A percentile compares a stretch with the other conserved stretches of the same genome.
Conservation (phyloP, 2,113 vertebrate genomes). For the Hypanus sabinus region DNA sequence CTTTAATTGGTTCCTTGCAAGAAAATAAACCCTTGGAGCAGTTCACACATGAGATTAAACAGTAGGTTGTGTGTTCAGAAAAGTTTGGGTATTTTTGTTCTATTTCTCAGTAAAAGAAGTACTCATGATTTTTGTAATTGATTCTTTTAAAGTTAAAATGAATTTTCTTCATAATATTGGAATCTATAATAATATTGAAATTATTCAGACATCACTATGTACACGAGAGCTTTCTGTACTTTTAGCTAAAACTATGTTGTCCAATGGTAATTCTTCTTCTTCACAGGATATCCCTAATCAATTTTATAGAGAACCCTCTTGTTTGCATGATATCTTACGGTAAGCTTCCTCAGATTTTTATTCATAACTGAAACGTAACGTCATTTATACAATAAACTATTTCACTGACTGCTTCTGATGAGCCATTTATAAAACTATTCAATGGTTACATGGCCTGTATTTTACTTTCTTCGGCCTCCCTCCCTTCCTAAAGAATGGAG, state of each 20-base stretch:
- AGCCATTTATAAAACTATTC: neutral
- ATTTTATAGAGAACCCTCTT: constrained; percentile 77
- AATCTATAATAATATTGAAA: neutral
- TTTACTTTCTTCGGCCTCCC: too few relatives aligned
- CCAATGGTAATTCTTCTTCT: neutral
- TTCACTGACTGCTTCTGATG: neutral
- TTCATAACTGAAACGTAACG: neutral
- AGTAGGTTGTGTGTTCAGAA: neutral
- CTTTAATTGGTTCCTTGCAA: neutral
- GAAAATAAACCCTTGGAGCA: neutral
- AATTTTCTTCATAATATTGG: too few relatives aligned
- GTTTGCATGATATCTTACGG: constrained; percentile 81
- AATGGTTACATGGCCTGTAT: neutral
- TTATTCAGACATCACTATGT: neutral
- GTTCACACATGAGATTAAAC: neutral
- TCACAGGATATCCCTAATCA: constrained; percentile 88
- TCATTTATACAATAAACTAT: neutral
- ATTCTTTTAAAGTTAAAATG: neutral
- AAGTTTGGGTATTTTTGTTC: neutral
- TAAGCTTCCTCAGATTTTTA: constrained; percentile 50
- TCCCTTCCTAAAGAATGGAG: too few relatives aligned
- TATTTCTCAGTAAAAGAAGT: neutral
- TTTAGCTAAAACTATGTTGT: neutral
- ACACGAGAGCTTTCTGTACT: neutral
- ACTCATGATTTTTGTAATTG: neutral